These are phyloP conservation scores for Lepus europaeus DNA, from an alignment of 2,113 vertebrate genomes.

Conservation along the genomic window DNA sequence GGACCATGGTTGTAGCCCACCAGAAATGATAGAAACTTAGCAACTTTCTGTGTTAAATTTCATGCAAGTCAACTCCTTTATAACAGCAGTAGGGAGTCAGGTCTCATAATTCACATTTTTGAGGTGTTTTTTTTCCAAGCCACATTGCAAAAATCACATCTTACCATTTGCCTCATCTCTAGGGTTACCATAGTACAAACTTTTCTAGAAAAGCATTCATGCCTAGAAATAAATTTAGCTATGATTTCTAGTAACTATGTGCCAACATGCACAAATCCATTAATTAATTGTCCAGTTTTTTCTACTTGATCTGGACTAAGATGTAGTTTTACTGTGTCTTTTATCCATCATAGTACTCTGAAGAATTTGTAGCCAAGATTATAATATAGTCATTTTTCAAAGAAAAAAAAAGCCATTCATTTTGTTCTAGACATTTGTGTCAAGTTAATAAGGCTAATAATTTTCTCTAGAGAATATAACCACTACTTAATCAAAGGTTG, in stretches of 20 bases:
- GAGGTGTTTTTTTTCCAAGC: not conserved
- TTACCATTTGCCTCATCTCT: not conserved
- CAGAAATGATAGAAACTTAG: not conserved
- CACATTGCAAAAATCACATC: not conserved
- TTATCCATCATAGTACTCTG: not conserved
- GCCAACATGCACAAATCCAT: not conserved
- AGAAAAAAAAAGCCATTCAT: slow-evolving; percentile 37
- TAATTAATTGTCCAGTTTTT: not conserved
- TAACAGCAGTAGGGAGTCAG: not conserved
- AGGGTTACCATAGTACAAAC: not conserved
- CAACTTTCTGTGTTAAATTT: not conserved
- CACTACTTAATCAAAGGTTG: not conserved
- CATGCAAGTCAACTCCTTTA: not conserved
- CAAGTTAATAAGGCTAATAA: not conserved
- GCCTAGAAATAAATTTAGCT: not conserved
- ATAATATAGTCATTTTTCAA: not conserved
- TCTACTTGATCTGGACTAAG: not conserved
- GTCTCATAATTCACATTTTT: not conserved
- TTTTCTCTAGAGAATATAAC: not conserved
- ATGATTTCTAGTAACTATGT: not conserved
- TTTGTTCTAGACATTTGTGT: not conserved
- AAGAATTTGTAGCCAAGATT: not conserved
- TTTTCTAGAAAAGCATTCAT: not conserved
- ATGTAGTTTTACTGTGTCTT: slow-evolving; percentile 9
- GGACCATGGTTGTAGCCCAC: not conserved